A percentile compares a stretch with the other conserved stretches of the same genome.
phyloP scores from a whole-genome alignment of 2,888 invertebrate genomes.

The Lysandra bellargus region DNA sequence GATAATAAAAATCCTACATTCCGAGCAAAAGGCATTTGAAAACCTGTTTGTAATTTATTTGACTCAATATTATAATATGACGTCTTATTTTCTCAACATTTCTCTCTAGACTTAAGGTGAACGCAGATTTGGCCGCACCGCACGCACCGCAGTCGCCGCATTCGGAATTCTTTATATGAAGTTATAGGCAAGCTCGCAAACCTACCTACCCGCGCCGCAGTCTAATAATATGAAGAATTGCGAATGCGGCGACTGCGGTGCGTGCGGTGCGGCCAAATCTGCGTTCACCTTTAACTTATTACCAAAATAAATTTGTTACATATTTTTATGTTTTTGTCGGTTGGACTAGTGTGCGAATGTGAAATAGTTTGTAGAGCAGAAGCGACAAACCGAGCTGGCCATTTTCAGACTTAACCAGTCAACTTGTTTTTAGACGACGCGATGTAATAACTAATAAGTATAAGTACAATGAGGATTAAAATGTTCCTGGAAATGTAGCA shows the following conservation, averaged over 20 bases:
- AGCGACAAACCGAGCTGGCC: background rate
- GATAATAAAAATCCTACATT: conserved; percentile 3
- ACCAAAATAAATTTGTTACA: conserved; percentile 5
- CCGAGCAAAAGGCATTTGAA: conserved; percentile 19
- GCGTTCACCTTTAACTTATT: background rate
- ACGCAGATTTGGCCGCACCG: too few relatives aligned
- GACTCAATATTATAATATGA: background rate
- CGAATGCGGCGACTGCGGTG: too few relatives aligned
- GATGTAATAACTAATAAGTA: background rate
- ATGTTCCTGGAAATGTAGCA: background rate
- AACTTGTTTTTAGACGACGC: background rate
- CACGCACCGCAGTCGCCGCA: too few relatives aligned
- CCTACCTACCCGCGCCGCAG: too few relatives aligned
- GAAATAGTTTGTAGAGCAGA: conserved; percentile 1
- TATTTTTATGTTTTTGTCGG: conserved; percentile 7
- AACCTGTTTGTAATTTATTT: background rate
- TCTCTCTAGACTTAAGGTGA: background rate
- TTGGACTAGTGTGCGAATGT: conserved; percentile 16
- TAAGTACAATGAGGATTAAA: background rate
- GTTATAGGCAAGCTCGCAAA: too few relatives aligned
- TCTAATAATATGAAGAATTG: too few relatives aligned
- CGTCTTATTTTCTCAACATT: background rate
- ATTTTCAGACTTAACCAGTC: background rate
- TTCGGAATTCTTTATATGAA: too few relatives aligned
- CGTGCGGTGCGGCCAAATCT: too few relatives aligned